Base-by-base conservation (phyloP, 1,140 invertebrate genomes). In the Ceratina australensis region DNA sequence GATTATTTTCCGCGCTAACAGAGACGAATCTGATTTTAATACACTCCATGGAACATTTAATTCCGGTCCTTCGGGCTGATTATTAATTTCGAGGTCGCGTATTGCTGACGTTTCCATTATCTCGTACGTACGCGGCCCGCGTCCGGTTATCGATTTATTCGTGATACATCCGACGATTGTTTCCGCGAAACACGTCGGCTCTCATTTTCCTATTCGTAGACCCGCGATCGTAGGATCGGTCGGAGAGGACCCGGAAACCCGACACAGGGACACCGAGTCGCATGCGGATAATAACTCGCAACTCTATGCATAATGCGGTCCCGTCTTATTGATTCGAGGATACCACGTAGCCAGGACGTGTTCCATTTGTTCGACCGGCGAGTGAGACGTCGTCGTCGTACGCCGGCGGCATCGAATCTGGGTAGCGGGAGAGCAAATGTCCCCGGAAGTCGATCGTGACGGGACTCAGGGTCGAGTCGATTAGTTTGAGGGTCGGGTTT, bases 101-200 rank as follows among this genome's bases (percentile, higher is more conserved):
- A 47, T 20, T 26, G 49, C 42, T 7, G 33, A 28, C 33, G 10
- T 57, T 20, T 18, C 18, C 63, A 66, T 75, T 60, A 59, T 59
- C 20, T n/a, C 18, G n/a, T 54, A 0, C 24, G 10, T 68, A 26
- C 12, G 12, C 15, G 13, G n/a, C n/a, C 8, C 42, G n/a, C 7
- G 4, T 20, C 28, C 47, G 28, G 42, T 8, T 56, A 57, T 28
- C 8, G 33, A 68, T 68, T n/a, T 76, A 24, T 52, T 68, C n/a
- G 73, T 33, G 50, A 60, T 68, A 59, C n/a, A 22, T 52, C n/a
- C 24, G n/a, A 16, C 52, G 22, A 68, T 76, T 50, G 73, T 68
- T 68, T n/a, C 54, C 64, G 1, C 7, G 18, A 20, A 26, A 18
- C 0, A 50, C 7, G 13, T 49, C 42, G 10, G 15, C 10, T 26